These are phyloP conservation scores for Drosophila equinoxialis DNA, from an alignment of 1,140 invertebrate species.

Conservation along the genomic window DNA sequence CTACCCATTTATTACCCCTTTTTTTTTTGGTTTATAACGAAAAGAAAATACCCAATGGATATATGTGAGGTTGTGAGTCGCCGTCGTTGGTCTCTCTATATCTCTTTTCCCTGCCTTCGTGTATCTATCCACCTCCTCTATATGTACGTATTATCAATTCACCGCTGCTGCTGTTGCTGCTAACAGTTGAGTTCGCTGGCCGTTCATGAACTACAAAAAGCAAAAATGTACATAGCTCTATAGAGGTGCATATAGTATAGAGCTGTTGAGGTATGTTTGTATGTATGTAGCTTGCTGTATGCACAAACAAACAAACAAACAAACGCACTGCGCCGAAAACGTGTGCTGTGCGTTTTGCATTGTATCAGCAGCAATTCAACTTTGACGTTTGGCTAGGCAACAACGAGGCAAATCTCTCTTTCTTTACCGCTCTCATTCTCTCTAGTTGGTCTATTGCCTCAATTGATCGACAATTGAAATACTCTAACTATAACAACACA, in stretches of 20 bases:
- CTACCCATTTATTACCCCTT: too few relatives aligned
- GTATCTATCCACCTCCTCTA: slow-evolving; percentile 29
- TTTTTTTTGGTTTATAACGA: slow-evolving; percentile 10
- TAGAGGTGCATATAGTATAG: neutral
- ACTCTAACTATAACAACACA: neutral
- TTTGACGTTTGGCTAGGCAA: slow-evolving; percentile 3
- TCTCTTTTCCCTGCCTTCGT: slow-evolving; percentile 25
- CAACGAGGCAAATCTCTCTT: slow-evolving; percentile 5
- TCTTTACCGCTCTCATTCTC: too few relatives aligned
- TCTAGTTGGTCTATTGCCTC: too few relatives aligned
- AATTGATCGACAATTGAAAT: neutral
- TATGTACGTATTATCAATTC: slow-evolving; percentile 52
- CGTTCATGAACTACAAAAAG: slow-evolving; percentile 73
- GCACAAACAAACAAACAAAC: slow-evolving; percentile 37
- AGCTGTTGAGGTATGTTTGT: too few relatives aligned
- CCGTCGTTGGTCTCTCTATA: slow-evolving; percentile 2
- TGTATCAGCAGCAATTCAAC: slow-evolving; percentile 27
- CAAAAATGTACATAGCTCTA: neutral
- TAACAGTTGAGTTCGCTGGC: slow-evolving; percentile 61
- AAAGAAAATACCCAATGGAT: slow-evolving; percentile 23
- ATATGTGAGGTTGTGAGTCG: neutral
- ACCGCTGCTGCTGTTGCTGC: slow-evolving; percentile 3
- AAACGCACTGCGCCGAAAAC: slow-evolving; percentile 56
- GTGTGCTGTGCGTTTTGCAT: slow-evolving; percentile 42
- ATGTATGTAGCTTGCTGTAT: slow-evolving; percentile 50